Conservation (phyloP, 2,888 invertebrate genomes). For the Epicampocera succincta region DNA sequence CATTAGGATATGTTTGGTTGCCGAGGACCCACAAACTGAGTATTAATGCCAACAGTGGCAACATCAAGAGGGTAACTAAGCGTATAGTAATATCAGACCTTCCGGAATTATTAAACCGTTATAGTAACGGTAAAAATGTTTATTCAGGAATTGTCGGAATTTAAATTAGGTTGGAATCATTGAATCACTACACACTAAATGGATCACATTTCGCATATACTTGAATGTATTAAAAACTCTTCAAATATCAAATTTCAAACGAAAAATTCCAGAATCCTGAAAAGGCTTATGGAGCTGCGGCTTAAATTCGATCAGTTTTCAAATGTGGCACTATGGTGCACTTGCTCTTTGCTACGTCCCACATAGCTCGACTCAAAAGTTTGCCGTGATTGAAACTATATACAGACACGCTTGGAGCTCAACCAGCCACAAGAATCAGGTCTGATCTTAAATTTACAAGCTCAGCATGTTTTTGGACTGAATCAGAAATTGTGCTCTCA, state of each 20-base stretch:
- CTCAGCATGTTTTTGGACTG: background rate
- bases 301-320: conserved; percentile 14
- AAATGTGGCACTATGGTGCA: conserved; percentile 9
- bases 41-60: background rate
- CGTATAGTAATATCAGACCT: background rate
- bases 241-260: conserved; percentile 1
- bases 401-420: background rate
- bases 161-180: background rate
- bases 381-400: background rate
- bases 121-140: background rate
- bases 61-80: background rate
- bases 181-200: background rate
- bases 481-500: conserved; percentile 16
- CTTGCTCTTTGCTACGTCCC: background rate
- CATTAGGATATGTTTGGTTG: background rate
- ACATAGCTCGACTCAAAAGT: background rate
- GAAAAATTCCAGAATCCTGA: conserved; percentile 14
- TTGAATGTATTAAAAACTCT: background rate
- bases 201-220: no score
- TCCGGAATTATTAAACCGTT: background rate
- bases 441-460: background rate
- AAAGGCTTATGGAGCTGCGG: conserved; percentile 8
- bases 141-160: background rate
- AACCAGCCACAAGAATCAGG: conserved; percentile 1
- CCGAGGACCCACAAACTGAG: no score